A percentile compares a stretch with the other conserved stretches of the same genome.
Conservation (phyloP, 2,888 invertebrate genomes). For the Oligia strigilis region DNA sequence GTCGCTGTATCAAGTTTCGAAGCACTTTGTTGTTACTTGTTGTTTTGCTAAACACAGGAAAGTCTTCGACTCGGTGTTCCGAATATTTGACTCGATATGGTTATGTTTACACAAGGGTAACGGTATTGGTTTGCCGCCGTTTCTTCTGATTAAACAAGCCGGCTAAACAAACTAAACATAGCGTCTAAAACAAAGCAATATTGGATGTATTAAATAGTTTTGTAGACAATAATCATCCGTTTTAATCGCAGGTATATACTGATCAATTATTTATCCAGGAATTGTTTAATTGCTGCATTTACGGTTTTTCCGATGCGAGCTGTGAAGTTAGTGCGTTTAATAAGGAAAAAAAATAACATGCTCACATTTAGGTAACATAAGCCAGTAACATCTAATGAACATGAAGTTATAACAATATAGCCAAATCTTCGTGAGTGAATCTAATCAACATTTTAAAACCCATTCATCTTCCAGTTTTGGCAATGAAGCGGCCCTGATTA, state of each 20-base stretch:
- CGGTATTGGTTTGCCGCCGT: constrained; percentile 21
- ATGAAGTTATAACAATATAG: neutral
- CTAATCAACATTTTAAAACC: neutral
- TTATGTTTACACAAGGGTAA: constrained; percentile 24
- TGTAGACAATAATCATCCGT: neutral
- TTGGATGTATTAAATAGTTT: constrained; percentile 1
- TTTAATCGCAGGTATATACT: neutral
- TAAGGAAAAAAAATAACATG: constrained; percentile 27
- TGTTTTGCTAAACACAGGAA: constrained; percentile 23
- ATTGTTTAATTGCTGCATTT: neutral
- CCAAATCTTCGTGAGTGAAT: neutral
- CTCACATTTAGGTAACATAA: constrained; percentile 5
- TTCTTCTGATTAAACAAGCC: constrained; percentile 23
- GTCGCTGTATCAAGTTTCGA: constrained; percentile 22
- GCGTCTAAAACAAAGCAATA: constrained; percentile 2
- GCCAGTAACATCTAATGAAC: neutral
- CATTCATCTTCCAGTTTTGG: constrained; percentile 2
- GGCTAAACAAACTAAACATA: constrained; percentile 25
- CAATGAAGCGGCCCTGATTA: constrained; percentile 15
- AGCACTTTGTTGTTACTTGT: constrained; percentile 17
- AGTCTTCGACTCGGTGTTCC: constrained; percentile 7
- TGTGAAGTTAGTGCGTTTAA: neutral
- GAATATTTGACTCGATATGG: constrained; percentile 25
- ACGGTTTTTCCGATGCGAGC: neutral
- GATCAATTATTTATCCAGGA: neutral